These are phyloP conservation scores for Nyctalus aviator DNA, from an alignment of 2,797 vertebrate genomes.

Conservation along the genomic window DNA sequence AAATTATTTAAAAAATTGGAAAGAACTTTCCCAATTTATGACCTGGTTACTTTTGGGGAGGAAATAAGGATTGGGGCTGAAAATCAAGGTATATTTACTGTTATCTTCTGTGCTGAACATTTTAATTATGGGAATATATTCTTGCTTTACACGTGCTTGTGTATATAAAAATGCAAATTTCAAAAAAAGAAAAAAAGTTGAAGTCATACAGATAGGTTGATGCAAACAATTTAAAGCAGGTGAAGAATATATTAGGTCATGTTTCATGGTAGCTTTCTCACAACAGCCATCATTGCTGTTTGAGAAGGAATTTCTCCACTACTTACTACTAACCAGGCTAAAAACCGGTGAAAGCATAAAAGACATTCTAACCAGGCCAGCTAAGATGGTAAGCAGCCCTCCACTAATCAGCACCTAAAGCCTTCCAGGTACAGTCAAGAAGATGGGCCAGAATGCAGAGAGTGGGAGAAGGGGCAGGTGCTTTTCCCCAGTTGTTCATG, in stretches of 20 bases:
- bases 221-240: not conserved
- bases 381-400: not conserved
- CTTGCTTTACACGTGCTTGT: not conserved
- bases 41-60: not conserved
- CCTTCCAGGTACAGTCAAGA: not conserved
- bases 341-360: not conserved
- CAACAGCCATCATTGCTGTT: not conserved
- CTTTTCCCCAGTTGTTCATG: not conserved
- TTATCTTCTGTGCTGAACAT: not conserved
- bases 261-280: not conserved
- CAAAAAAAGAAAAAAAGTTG: not conserved
- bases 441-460: not conserved
- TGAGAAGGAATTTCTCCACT: not conserved
- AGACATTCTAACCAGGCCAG: not conserved
- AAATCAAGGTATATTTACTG: not conserved
- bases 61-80: not conserved
- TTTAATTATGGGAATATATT: constrained; percentile 19
- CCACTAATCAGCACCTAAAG: not conserved
- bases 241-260: not conserved
- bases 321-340: not conserved
- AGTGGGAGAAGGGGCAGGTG: not conserved
- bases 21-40: not conserved
- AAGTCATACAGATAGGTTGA: not conserved
- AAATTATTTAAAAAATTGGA: not conserved
- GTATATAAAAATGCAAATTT: not conserved